Base-by-base conservation (phyloP, 2,113 vertebrate genomes). In the Channa argus region DNA sequence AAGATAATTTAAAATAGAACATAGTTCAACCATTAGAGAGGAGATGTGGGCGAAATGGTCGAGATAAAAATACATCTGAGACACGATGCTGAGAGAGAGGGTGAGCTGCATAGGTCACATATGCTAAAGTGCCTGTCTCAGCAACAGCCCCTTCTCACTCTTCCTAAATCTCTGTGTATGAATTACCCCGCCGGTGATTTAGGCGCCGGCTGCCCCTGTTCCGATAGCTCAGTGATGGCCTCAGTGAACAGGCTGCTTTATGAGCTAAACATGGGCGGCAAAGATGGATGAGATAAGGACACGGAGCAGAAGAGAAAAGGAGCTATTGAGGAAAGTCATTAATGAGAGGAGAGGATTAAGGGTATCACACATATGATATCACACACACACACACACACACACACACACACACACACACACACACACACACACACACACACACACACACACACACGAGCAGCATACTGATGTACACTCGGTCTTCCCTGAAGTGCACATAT, bases 111-210 rank as follows among this genome's bases (percentile, higher is more conserved):
- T 76, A 6, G 15, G 24, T 45, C 51, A 52, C 39, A 43, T 44
- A 61, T 10, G 10, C n/a, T 62, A 65, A 71, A 59, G 9, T 56
- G 66, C 43, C 63, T 14, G 39, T 66, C 37, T 81, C 79, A 90
- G 86, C 79, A 78, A 5, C 2, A 46, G 56, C 43, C 56, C 24
- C 34, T 24, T 13, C 65, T 71, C 50, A 39, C 59, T 62, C 61
- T 63, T 46, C 59, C 15, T 77, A 85, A 81, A 79, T 86, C 81
- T 74, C 52, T 54, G 63, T 24, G 54, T 71, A 81, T 84, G 73
- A 68, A 84, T 87, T 74, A 86, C 77, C 59, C 10, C 36, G 11
- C 6, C 3, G 1, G 52, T 47, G 79, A 80, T 70, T 81, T 69
- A 79, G 66, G 12, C 38, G 46, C 62, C 45, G 66, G 45, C 54